Conservation (phyloP, 2,113 vertebrate genomes). For the Aphyosemion australe region DNA sequence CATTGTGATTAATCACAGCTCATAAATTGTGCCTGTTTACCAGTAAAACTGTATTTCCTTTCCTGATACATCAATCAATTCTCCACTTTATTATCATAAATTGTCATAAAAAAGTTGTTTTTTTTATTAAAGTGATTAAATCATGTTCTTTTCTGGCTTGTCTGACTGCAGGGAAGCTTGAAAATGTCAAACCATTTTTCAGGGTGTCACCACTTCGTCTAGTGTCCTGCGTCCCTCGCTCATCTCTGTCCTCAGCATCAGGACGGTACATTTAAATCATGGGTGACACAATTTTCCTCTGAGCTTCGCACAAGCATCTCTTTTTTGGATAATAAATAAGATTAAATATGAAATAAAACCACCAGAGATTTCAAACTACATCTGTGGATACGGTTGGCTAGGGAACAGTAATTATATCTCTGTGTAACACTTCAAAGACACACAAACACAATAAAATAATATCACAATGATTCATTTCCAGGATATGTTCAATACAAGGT, state of each 20-base stretch:
- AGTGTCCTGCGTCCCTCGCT: conserved; percentile 3
- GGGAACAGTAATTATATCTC: conserved; percentile 27
- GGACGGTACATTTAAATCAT: conserved; percentile 10
- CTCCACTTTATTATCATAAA: neutral
- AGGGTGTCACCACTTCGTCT: neutral
- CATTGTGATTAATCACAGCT: conserved; percentile 15
- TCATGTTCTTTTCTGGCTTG: neutral
- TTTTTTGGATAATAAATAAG: conserved; percentile 6
- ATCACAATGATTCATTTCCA: too few species aligned
- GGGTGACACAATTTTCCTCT: conserved; percentile 10
- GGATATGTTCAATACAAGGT: neutral
- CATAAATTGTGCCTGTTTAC: conserved; percentile 24
- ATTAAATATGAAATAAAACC: conserved; percentile 3
- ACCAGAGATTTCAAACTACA: conserved; percentile 17
- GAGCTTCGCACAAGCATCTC: conserved; percentile 17
- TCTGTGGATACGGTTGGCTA: conserved; percentile 42
- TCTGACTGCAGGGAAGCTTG: neutral
- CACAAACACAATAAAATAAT: neutral
- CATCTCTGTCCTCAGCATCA: neutral
- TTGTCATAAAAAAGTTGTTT: neutral
- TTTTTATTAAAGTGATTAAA: neutral
- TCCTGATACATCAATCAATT: conserved; percentile 2
- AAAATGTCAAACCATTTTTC: neutral
- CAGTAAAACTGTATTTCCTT: neutral
- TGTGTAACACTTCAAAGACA: neutral